These are phyloP conservation scores for Tipula vernalis DNA, from an alignment of 2,888 invertebrate genomes.

Conservation along the genomic window DNA sequence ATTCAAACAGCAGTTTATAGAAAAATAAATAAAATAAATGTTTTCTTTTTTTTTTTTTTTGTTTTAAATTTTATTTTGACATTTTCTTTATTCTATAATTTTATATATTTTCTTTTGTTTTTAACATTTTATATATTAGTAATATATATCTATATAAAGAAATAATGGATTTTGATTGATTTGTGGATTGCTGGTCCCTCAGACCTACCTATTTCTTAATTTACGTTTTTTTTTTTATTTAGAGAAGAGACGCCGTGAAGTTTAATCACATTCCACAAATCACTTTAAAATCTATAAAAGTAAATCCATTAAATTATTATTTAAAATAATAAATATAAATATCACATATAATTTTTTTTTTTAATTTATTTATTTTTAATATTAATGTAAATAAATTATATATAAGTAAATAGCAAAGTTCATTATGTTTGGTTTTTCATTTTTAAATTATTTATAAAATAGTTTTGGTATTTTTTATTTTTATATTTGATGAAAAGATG, in stretches of 20 bases:
- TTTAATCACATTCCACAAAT: neutral
- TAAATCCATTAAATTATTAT: neutral
- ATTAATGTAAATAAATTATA: neutral
- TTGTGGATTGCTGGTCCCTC: neutral
- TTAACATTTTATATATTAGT: neutral
- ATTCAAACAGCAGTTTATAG: neutral
- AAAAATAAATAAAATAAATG: neutral
- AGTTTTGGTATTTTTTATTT: neutral
- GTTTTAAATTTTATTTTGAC: neutral
- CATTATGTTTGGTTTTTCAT: neutral
- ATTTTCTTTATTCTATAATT: neutral
- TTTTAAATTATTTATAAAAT: neutral
- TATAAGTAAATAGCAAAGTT: neutral
- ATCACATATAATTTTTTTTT: neutral
- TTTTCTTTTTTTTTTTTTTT: no score
- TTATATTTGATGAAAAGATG: neutral
- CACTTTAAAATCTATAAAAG: neutral
- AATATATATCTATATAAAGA: neutral
- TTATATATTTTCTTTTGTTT: neutral
- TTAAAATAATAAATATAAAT: neutral
- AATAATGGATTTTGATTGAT: neutral
- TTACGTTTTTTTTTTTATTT: neutral
- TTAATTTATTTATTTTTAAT: neutral
- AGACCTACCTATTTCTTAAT: neutral
- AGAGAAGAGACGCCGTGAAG: neutral